Conservation (phyloP, 2,888 invertebrate genomes). For the Erpobdella octoculata region DNA sequence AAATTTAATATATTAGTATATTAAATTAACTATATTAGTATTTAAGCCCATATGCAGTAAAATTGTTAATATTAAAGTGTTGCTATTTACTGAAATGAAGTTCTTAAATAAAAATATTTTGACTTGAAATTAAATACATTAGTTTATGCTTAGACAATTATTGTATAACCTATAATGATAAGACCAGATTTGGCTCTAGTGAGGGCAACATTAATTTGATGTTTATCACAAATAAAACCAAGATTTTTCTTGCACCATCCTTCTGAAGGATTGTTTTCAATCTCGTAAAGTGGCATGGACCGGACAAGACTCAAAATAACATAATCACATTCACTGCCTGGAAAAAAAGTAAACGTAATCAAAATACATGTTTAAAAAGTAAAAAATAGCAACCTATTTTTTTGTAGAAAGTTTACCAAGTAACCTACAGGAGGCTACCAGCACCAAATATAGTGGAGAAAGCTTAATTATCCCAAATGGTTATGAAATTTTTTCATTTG, state of each 20-base stretch:
- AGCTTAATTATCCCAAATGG: too few species aligned
- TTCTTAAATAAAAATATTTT: background rate
- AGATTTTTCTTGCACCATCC: conserved; percentile 46
- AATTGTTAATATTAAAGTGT: too few species aligned
- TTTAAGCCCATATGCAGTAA: too few species aligned
- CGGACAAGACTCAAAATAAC: conserved; percentile 47
- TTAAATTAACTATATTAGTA: background rate
- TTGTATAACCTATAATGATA: conserved; percentile 40
- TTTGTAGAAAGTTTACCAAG: too few species aligned
- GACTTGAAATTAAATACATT: background rate
- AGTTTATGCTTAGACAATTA: too few species aligned
- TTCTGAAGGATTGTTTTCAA: conserved; percentile 39
- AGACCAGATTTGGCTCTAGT: conserved; percentile 47
- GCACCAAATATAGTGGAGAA: too few species aligned
- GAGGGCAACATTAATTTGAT: conserved; percentile 47
- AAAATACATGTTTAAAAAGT: too few species aligned
- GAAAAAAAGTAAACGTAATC: background rate
- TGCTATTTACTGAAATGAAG: background rate
- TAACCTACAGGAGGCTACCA: too few species aligned
- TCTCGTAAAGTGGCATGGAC: conserved; percentile 42
- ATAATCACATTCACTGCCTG: conserved; percentile 48
- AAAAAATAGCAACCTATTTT: too few species aligned
- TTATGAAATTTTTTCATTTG: too few species aligned
- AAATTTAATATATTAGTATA: background rate
- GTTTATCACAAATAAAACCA: conserved; percentile 46